Conservation (phyloP, 2,888 invertebrate genomes). For the Eulithis prunata region DNA sequence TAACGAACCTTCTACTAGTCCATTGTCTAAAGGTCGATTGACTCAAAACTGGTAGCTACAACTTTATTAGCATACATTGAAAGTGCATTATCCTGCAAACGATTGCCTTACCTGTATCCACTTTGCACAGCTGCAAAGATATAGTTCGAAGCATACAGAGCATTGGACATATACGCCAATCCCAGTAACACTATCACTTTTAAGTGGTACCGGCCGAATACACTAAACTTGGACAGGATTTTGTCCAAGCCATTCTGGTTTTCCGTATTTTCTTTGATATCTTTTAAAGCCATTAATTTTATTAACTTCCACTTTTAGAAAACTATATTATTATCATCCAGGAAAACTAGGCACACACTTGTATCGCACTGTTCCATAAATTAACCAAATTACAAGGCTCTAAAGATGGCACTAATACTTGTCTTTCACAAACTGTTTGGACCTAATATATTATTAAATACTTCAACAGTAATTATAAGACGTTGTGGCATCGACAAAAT, state of each 20-base stretch:
- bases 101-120: conserved; percentile 59
- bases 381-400: no score
- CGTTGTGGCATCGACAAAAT: background rate
- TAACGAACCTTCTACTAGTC: no score
- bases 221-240: conserved; percentile 73
- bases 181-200: conserved; percentile 80
- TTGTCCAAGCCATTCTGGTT: conserved; percentile 60
- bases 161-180: conserved; percentile 84
- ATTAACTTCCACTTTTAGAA: no score
- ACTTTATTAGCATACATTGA: no score
- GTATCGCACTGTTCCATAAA: no score
- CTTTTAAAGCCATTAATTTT: background rate
- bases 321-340: no score
- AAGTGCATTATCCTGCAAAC: no score
- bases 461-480: background rate
- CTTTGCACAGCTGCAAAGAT: conserved; percentile 86
- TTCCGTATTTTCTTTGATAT: conserved; percentile 24
- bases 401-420: no score
- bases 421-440: no score
- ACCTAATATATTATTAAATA: background rate
- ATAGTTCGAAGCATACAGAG: conserved; percentile 85
- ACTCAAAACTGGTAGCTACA: no score
- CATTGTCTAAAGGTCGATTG: no score
- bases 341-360: no score
- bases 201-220: conserved; percentile 84